Percentiles rank a stretch among this genome's conserved stretches.
Evolutionary conservation across 2,113 vertebrate species (phyloP).

Genomic region (Ciconia stormi): DNA sequence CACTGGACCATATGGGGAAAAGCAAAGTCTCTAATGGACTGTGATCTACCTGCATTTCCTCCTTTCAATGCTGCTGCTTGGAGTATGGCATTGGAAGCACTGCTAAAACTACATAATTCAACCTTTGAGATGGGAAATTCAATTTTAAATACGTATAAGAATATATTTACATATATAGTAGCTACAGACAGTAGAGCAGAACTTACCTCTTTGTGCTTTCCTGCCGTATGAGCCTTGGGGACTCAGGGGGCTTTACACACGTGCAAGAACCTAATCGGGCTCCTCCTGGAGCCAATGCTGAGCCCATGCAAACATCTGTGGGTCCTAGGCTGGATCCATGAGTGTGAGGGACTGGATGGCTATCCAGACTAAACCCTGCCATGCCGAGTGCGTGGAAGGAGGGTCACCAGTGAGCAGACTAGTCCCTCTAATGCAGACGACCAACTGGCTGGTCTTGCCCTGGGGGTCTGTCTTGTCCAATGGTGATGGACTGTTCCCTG

Average conservation of each 20-base stretch:
- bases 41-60: not conserved
- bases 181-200: not conserved
- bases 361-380: not conserved
- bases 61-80: not conserved
- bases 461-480: not conserved
- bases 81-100: not conserved
- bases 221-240: not conserved
- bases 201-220: not conserved
- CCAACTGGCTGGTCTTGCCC: not conserved
- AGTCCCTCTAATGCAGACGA: no score
- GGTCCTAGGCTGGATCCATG: not conserved
- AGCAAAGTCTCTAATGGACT: not conserved
- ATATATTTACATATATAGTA: not conserved
- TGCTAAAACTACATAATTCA: not conserved
- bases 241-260: accelerated
- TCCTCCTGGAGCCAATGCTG: not conserved
- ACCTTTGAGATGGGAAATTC: not conserved
- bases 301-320: not conserved
- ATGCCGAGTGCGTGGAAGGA: accelerated
- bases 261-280: not conserved
- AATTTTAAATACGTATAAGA: not conserved
- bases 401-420: accelerated
- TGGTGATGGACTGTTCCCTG: not conserved
- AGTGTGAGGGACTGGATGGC: not conserved
- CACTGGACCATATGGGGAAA: not conserved